Base-by-base conservation (phyloP, 64 coral and sea anemone species). In the Actinia equina region DNA sequence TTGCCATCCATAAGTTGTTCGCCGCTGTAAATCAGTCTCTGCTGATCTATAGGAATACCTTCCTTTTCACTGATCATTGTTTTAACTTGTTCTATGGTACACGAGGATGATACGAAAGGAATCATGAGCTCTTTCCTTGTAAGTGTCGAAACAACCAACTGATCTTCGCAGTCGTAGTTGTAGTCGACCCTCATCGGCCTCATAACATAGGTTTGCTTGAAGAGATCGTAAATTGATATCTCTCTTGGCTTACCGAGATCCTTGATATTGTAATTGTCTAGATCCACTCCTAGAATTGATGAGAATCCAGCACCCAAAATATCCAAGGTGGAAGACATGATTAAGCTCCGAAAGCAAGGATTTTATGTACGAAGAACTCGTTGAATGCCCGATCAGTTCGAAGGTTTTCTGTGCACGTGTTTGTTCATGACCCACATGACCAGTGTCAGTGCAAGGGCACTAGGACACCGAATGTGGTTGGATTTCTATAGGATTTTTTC, bases 71-170 rank as follows among this genome's bases (percentile, higher is more conserved):
- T 57, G 13, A 94, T 78, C 15, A 54, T 19, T 17, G 71, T 25
- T 57, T 89, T 89, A n/a, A 94, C 4, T 63, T 87, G 43, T 0
- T 55, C 52, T 22, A 94, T 70, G 30, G 88, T 91, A 85, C 7
- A 42, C 17, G 22, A 26, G 71, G 71, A 16, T 42, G 71, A 77
- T 42, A 9, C 41, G 17, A 11, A 77, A n/a, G 41, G 71, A 42
- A 77, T 77, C 6, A 77, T n/a, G 7, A 77, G 8, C 41, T 7
- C 41, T 77, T 77, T 42, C 7, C 71, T 16, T 7, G 71, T 77
- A 77, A 77, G 71, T 9, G 71, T 77, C 41, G 7, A 11, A 6
- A 77, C 71, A 77, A 42, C 71, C 8, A 77, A 9, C 6, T 77
- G 71, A n/a, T n/a, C n/a, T 77, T 17, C 41, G 71, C 17, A 7